Evolutionary conservation across 1,140 invertebrate species (phyloP).

Genomic region (Pseudomyrmex gracilis): DNA sequence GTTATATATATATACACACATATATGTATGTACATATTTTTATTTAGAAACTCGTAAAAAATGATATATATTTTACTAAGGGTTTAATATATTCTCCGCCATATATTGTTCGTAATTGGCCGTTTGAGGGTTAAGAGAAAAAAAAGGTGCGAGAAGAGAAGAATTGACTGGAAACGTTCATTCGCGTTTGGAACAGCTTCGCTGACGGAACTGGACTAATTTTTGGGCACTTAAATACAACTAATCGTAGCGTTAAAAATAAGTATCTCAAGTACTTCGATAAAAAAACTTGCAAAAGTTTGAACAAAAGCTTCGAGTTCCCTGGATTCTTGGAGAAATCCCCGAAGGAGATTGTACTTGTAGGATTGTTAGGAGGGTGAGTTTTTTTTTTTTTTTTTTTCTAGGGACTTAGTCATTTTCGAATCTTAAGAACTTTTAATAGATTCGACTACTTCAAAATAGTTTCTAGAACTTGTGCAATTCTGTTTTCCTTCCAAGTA

Average conservation of each 20-base stretch:
- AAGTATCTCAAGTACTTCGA: constrained; percentile 56
- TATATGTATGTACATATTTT: background rate
- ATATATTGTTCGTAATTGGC: too few relatives aligned
- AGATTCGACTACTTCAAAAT: too few relatives aligned
- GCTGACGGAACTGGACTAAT: constrained; percentile 34
- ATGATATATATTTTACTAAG: too few relatives aligned
- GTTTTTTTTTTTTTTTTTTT: too few relatives aligned
- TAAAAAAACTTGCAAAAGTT: constrained; percentile 37
- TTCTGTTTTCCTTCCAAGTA: too few relatives aligned
- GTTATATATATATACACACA: too few relatives aligned
- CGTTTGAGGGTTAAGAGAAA: constrained; percentile 31
- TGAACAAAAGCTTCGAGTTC: constrained; percentile 19
- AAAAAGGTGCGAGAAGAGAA: constrained; percentile 51
- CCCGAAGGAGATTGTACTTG: background rate
- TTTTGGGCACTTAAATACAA: constrained; percentile 40
- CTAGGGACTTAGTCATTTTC: background rate
- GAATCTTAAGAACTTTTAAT: too few relatives aligned
- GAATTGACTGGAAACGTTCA: constrained; percentile 15
- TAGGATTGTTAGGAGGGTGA: background rate
- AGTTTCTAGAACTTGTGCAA: too few relatives aligned
- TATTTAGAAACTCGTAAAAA: too few relatives aligned
- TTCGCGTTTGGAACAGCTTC: constrained; percentile 5
- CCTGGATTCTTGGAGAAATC: constrained; percentile 25
- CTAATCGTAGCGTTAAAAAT: constrained; percentile 66
- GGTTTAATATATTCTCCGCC: too few relatives aligned